Base-by-base conservation (phyloP, 1,140 invertebrate genomes). In the Drosophila sulfurigaster region DNA sequence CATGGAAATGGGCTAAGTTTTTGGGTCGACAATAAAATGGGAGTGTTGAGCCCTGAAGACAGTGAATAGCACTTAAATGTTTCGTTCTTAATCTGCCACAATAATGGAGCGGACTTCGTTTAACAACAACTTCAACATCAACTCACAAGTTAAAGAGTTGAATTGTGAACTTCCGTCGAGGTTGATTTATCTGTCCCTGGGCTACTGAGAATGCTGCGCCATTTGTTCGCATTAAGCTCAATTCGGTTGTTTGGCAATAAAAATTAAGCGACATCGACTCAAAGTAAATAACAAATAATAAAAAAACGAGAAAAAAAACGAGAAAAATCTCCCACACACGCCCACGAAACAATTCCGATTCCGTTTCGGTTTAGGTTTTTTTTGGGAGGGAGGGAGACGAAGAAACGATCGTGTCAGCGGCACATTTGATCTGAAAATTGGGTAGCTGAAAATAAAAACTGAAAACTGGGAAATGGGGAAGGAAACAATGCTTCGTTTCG, bases 391-490 rank as follows among this genome's bases (percentile, higher is more conserved):
- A 41, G 38, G 38, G 38, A 49, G 75, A 57, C 62, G 63, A 67
- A 70, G 70, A 75, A 59, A 75, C 46, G 81, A 86, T 83, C 80
- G 82, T 80, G 85, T 86, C 82, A 86, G 82, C 82, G 82, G 82
- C 49, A 41, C 49, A 86, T 87, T 86, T 86, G 82, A 86, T 86
- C 82, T 75, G 51, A 30, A 57, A 57, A 57, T 49, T 25, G 16
- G 20, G 16, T 49, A 25, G 48, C n/a, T 11, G n/a, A 5, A 45
- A 58, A 41, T 15, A 25, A 20, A n/a, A 32, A 49, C 51, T 10
- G 25, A 41, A 62, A 58, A 57, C 46, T 78, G 66, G 70, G 57
- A 77, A 41, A 52, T 41, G 60, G 28, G 16, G 67, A 13, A 41
- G 25, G 15, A 57, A 41, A 20, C 54, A 41, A 41, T 49, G 48